A percentile compares a stretch with the other conserved stretches of the same genome.
phyloP scores from a whole-genome alignment of 2,888 invertebrate genomes.

The Lomographa bimaculata region DNA sequence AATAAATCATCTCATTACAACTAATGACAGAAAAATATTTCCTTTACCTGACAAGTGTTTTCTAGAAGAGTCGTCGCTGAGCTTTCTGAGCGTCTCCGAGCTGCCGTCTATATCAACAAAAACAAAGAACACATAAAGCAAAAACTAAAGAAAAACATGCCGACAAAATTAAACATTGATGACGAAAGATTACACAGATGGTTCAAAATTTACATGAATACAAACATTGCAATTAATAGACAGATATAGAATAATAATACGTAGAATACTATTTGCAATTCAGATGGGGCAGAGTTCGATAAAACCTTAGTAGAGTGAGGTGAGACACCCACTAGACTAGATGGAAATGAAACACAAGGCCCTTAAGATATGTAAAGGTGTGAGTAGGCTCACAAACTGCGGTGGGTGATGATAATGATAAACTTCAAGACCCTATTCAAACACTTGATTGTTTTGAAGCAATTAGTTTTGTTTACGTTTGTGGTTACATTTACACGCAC shows the following conservation, averaged over 20 bases:
- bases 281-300: slow-evolving; percentile 50
- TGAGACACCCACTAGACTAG: slow-evolving; percentile 49
- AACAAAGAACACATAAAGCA: slow-evolving; percentile 76
- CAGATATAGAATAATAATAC: slow-evolving; percentile 17
- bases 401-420: slow-evolving; percentile 50
- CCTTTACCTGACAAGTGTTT: slow-evolving; percentile 81
- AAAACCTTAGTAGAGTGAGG: slow-evolving; percentile 40
- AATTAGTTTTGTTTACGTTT: slow-evolving; percentile 28
- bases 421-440: slow-evolving; percentile 43
- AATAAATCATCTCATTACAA: neutral
- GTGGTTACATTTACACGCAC: slow-evolving; percentile 24
- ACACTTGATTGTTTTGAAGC: slow-evolving; percentile 30
- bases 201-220: slow-evolving; percentile 34
- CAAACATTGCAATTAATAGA: slow-evolving; percentile 48
- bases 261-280: slow-evolving; percentile 27
- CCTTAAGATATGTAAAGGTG: slow-evolving; percentile 50
- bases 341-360: slow-evolving; percentile 38
- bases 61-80: slow-evolving; percentile 80
- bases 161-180: slow-evolving; percentile 50
- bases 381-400: slow-evolving; percentile 53
- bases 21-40: slow-evolving; percentile 2
- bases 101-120: slow-evolving; percentile 82
- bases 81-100: slow-evolving; percentile 74
- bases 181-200: slow-evolving; percentile 42
- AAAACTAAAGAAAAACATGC: slow-evolving; percentile 68